Conservation (phyloP, 2,888 invertebrate species). For the Corbicula japonica region DNA sequence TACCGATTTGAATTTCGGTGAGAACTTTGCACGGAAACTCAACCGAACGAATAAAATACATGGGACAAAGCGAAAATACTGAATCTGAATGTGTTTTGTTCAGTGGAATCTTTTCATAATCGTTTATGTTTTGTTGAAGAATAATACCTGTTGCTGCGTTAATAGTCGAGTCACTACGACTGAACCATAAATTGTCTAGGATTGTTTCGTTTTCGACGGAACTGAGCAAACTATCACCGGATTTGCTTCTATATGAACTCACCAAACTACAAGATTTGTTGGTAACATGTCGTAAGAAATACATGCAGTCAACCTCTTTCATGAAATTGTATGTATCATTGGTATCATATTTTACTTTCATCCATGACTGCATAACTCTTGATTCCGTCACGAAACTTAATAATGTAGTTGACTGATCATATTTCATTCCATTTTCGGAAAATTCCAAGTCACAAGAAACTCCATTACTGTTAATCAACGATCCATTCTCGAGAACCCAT, state of each 20-base stretch:
- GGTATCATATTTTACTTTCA: not conserved
- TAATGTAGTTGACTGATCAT: not conserved
- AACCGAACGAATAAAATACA: not conserved
- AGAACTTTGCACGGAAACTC: not conserved
- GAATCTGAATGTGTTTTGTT: not conserved
- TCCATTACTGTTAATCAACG: not conserved
- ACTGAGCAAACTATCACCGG: not conserved
- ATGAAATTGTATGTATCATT: not conserved
- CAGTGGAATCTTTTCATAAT: not conserved
- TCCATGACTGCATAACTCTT: not conserved
- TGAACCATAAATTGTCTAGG: not conserved
- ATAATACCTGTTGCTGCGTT: not conserved
- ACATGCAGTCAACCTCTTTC: not conserved
- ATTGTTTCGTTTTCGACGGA: not conserved
- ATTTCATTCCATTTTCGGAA: not conserved
- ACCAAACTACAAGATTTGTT: not conserved
- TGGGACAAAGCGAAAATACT: not conserved
- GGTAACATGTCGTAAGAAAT: not conserved
- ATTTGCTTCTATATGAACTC: not conserved
- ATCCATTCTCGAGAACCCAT: not conserved
- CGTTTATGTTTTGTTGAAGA: not conserved
- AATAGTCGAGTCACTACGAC: not conserved
- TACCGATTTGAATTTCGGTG: not conserved
- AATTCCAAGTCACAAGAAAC: not conserved
- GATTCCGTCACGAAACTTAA: not conserved